Evolutionary conservation across 2,113 vertebrate species (phyloP).

Genomic region (Zapornia atra): DNA sequence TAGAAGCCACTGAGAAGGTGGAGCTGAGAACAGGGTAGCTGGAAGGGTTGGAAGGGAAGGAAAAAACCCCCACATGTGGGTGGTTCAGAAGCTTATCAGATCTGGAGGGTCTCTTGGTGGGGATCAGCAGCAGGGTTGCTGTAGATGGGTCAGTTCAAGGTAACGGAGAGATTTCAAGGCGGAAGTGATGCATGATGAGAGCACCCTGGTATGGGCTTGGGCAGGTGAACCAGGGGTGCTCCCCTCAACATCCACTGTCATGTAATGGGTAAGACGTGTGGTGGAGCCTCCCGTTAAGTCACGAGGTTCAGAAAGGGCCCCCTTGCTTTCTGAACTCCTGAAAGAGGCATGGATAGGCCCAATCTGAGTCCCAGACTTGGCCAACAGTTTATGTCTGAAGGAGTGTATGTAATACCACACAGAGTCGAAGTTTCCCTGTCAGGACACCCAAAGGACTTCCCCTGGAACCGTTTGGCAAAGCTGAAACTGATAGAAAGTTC

Average conservation of each 20-base stretch:
- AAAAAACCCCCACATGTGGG: not conserved
- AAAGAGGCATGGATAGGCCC: no score
- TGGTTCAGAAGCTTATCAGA: not conserved
- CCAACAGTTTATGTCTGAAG: no score
- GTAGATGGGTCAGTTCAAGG: not conserved
- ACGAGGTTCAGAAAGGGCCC: no score
- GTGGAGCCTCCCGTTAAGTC: no score
- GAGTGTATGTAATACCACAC: no score
- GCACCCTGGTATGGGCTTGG: not conserved
- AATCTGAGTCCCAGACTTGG: no score
- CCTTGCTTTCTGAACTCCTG: no score
- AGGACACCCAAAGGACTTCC: no score
- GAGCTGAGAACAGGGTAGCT: not conserved
- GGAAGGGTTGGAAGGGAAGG: not conserved
- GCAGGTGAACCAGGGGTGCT: not conserved
- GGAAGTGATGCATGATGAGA: not conserved
- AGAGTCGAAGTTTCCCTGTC: no score
- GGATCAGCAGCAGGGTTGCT: not conserved
- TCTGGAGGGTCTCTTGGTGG: not conserved
- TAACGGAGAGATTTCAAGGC: not conserved
- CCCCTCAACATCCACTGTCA: not conserved
- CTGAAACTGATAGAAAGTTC: no score
- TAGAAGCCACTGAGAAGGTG: not conserved
- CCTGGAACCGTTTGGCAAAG: no score
- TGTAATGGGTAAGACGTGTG: no score